Conservation (phyloP, 64 coral and sea anemone genomes). For the Orbicella faveolata region DNA sequence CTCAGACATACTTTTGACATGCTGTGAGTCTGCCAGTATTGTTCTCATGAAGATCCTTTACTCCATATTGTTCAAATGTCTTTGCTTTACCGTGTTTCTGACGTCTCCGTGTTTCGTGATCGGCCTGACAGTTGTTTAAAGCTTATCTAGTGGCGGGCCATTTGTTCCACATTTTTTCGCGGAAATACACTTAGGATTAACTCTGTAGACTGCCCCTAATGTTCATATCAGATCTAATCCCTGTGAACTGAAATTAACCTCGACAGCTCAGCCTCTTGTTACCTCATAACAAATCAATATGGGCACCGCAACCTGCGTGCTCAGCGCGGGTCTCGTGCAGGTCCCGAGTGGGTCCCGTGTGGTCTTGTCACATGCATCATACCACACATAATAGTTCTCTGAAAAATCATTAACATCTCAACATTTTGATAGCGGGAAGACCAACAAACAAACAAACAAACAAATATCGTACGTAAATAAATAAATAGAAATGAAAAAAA, state of each 20-base stretch:
- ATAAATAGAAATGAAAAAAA: too few relatives aligned
- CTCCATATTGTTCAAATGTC: neutral
- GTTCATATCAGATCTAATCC: neutral
- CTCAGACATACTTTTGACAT: too few relatives aligned
- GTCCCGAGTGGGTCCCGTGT: too few relatives aligned
- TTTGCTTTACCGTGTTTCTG: neutral
- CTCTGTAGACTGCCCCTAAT: neutral
- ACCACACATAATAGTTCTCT: too few relatives aligned
- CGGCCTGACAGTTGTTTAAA: neutral
- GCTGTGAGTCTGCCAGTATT: neutral
- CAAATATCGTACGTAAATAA: too few relatives aligned
- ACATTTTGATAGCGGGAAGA: too few relatives aligned
- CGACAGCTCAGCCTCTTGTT: neutral
- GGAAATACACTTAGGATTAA: neutral
- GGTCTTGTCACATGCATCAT: too few relatives aligned
- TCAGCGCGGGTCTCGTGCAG: too few relatives aligned
- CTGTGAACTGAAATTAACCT: neutral
- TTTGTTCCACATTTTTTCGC: neutral
- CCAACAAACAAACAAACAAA: too few relatives aligned
- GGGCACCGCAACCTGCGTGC: too few relatives aligned
- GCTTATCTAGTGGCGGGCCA: neutral
- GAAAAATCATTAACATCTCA: too few relatives aligned
- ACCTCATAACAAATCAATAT: neutral
- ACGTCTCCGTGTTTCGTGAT: neutral
- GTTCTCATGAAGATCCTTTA: neutral